These are phyloP conservation scores for Elgaria multicarinata DNA, from an alignment of 2,113 vertebrate species.

Conservation along the genomic window DNA sequence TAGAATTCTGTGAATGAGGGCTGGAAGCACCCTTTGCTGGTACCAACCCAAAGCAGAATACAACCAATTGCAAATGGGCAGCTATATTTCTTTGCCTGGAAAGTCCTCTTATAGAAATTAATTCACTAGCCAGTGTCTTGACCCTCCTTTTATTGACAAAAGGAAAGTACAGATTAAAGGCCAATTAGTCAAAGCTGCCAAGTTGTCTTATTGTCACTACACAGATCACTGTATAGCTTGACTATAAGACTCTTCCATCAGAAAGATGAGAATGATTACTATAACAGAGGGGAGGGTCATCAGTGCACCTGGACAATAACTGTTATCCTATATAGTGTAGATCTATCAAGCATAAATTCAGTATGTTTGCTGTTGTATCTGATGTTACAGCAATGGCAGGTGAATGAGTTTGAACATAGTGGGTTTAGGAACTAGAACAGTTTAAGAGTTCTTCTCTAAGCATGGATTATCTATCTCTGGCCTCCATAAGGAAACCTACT, in stretches of 20 bases:
- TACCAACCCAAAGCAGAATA: not conserved
- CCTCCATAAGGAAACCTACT: not conserved
- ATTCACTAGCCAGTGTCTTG: not conserved
- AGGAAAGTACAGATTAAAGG: not conserved
- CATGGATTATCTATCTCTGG: not conserved
- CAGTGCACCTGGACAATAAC: not conserved
- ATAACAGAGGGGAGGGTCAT: not conserved
- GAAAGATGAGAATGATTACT: not conserved
- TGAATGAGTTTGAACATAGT: not conserved
- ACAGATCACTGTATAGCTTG: not conserved
- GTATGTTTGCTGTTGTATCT: not conserved
- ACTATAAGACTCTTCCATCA: not conserved
- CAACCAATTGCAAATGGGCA: not conserved
- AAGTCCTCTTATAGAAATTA: not conserved
- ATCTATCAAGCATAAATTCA: not conserved
- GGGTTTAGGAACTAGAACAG: not conserved
- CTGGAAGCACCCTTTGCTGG: too few relatives aligned
- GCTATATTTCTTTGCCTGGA: not conserved
- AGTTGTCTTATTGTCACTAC: not conserved
- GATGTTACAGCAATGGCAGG: not conserved
- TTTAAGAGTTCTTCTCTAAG: not conserved
- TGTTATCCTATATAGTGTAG: not conserved
- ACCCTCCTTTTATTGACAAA: not conserved
- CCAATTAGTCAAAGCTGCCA: not conserved
- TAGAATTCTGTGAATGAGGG: too few relatives aligned